Evolutionary conservation across 1,140 invertebrate genomes (phyloP), one percentile per base, ranked within the genome.

Genomic region (Melanaphis sacchari): DNA sequence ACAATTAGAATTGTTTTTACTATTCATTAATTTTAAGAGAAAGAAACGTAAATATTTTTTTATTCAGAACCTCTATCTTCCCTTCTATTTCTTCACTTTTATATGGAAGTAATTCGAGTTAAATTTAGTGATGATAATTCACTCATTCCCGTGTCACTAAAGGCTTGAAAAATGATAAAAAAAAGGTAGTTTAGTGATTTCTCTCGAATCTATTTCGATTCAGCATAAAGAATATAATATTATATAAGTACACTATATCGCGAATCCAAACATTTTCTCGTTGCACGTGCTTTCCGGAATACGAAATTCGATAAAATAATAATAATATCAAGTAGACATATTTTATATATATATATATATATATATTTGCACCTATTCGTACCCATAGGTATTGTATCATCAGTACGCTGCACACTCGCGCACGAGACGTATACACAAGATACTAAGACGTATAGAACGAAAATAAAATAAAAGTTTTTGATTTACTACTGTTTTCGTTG

Each of bases 391-490:
- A 82, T 82, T 15, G 18, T 66, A 66, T n/a, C 9, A 76, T 84
- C 41, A 41, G 31, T n/a, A 76, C 59, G 59, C 15, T n/a, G 54
- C 54, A 54, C 24, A 54, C 54, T 54, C 54, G 31, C 59, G 59
- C 31, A 15, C 59, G 15, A 8, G 18, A 82, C 38, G 38, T 41
- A 40, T 18, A 38, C 82, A 36, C 81, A 1, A 76, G 82, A 84
- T 84, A 84, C 15, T 3, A n/a, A 15, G 26, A 81, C 18, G n/a
- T 92, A 36, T 18, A 2, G 6, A 46, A 91, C n/a, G 38, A 81
- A 91, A 91, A 91, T 26, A n/a, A 91, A 90, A 91, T n/a, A 91
- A 38, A 89, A 40, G 5, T 7, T 46, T 92, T 92, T 92, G 91
- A 92, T 92, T 92, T 92, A 92, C 91, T 92, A 84, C 59, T 18